A percentile compares a stretch with the other conserved stretches of the same genome.
Evolutionary conservation across 2,888 invertebrate genomes (phyloP).

Genomic region (Panopea generosa): DNA sequence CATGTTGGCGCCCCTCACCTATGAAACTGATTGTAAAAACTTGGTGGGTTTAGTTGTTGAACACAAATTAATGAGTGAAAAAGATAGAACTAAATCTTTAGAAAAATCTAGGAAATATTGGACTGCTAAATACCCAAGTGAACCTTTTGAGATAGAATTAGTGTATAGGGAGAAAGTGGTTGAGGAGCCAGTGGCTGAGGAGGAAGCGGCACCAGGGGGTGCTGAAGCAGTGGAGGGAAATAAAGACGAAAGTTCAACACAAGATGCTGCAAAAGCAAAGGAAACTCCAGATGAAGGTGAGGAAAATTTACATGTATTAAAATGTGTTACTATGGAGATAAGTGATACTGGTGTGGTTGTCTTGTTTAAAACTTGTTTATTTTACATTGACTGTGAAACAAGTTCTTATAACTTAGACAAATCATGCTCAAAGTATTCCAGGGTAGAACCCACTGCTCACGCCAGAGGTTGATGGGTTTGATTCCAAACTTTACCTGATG

Average conservation of each 20-base stretch:
- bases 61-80: slow-evolving; percentile 83
- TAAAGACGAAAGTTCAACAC: slow-evolving; percentile 6
- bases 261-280: slow-evolving; percentile 25
- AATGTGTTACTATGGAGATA: too few species aligned
- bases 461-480: too few species aligned
- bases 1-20: slow-evolving; percentile 82
- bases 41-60: slow-evolving; percentile 82
- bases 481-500: too few species aligned
- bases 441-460: too few species aligned
- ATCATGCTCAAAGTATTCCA: too few species aligned
- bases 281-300: slow-evolving; percentile 14
- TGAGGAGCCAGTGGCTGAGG: slow-evolving; percentile 14
- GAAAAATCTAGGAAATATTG: slow-evolving; percentile 77
- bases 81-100: slow-evolving; percentile 76
- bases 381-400: too few species aligned
- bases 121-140: slow-evolving; percentile 78
- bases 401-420: too few species aligned
- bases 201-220: slow-evolving; percentile 18
- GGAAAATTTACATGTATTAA: too few species aligned
- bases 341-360: too few species aligned
- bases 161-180: slow-evolving; percentile 56
- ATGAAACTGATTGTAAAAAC: slow-evolving; percentile 79
- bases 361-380: too few species aligned
- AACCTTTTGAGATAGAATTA: slow-evolving; percentile 78
- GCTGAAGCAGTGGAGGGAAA: slow-evolving; percentile 12